These are phyloP conservation scores for Nomada ferruginata DNA, from an alignment of 2,888 invertebrate species.

Conservation along the genomic window DNA sequence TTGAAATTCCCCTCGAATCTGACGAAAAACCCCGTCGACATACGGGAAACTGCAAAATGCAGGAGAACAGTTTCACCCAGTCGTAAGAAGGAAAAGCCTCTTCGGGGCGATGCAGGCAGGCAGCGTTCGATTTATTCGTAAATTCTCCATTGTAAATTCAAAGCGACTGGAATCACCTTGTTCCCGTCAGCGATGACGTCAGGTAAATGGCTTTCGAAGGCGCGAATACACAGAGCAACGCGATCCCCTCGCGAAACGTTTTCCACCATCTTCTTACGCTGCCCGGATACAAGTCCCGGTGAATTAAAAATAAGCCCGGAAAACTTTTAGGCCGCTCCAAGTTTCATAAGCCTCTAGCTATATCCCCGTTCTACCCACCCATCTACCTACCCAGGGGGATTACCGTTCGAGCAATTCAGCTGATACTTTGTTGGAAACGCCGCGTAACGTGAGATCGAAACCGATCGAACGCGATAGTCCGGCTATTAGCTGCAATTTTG, in stretches of 20 bases:
- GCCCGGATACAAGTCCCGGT: slow-evolving; percentile 25
- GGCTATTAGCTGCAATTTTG: slow-evolving; percentile 47
- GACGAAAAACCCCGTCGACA: not conserved
- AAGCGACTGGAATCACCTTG: slow-evolving; percentile 28
- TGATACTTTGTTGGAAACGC: slow-evolving; percentile 46
- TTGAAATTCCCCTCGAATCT: not conserved
- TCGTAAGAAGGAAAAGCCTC: slow-evolving; percentile 11
- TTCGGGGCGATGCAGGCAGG: not conserved
- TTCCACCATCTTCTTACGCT: slow-evolving; percentile 13
- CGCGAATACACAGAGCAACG: slow-evolving; percentile 7
- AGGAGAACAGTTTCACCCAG: not conserved
- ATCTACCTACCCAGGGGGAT: slow-evolving; percentile 13
- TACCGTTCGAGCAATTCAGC: slow-evolving; percentile 39
- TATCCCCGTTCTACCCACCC: slow-evolving; percentile 16
- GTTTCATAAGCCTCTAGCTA: slow-evolving; percentile 44
- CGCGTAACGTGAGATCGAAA: slow-evolving; percentile 11
- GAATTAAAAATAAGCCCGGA: slow-evolving; percentile 57
- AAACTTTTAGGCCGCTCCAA: slow-evolving; percentile 43
- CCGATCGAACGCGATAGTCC: slow-evolving; percentile 38
- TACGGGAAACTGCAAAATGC: not conserved
- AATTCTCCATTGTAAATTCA: slow-evolving; percentile 51
- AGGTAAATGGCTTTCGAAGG: slow-evolving; percentile 34
- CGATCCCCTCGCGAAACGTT: slow-evolving; percentile 8
- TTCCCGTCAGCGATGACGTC: slow-evolving; percentile 8
- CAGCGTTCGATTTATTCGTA: slow-evolving; percentile 39